Conservation (phyloP, 1,140 invertebrate genomes). For the Nymphalis io region DNA sequence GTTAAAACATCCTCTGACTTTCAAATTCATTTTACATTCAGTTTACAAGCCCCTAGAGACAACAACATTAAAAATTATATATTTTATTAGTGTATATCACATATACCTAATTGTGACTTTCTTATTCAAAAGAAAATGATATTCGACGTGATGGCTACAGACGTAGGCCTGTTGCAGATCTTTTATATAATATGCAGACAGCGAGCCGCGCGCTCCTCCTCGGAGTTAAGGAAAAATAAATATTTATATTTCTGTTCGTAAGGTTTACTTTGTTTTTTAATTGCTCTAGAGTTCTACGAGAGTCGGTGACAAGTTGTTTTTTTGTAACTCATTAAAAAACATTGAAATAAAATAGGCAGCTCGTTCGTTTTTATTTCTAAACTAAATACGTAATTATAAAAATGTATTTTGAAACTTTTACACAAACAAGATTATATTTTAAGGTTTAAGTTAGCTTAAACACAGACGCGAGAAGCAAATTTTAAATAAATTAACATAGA, state of each 20-base stretch:
- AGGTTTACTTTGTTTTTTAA: slow-evolving; percentile 9
- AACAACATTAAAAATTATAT: too few species aligned
- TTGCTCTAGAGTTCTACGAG: slow-evolving; percentile 2
- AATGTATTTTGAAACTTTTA: background rate
- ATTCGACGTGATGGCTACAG: too few species aligned
- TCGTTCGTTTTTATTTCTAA: background rate
- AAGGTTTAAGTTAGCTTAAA: slow-evolving; percentile 5
- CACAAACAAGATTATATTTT: background rate
- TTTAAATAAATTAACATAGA: slow-evolving; percentile 14
- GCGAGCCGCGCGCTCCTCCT: background rate
- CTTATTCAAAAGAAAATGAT: too few species aligned
- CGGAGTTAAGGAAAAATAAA: slow-evolving; percentile 3
- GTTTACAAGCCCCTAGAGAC: too few species aligned
- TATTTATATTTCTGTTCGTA: slow-evolving; percentile 2
- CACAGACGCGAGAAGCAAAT: background rate
- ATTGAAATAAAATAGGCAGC: background rate
- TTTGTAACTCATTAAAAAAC: background rate
- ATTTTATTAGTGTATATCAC: too few species aligned
- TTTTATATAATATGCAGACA: too few species aligned
- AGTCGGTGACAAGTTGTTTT: slow-evolving; percentile 7
- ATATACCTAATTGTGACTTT: too few species aligned
- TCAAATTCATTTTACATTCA: too few species aligned
- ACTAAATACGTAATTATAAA: background rate
- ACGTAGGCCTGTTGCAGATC: too few species aligned
- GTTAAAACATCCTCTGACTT: too few species aligned